A percentile compares a stretch with the other conserved stretches of the same genome.
Evolutionary conservation across 2,797 vertebrate genomes (phyloP).

Genomic region (Parotocinclus haroldoi): DNA sequence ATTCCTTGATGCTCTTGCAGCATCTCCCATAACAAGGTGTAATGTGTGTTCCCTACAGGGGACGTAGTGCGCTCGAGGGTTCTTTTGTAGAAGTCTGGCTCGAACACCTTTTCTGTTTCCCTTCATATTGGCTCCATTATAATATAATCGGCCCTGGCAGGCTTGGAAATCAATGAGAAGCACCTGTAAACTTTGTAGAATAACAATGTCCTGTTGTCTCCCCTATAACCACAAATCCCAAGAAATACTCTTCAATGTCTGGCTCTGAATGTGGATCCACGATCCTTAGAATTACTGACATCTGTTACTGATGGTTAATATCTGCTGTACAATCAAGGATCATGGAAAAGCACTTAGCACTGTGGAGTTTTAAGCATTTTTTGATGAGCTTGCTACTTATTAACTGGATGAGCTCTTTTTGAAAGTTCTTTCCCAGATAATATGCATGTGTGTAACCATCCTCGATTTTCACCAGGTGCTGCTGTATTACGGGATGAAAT

Average conservation of each 20-base stretch:
- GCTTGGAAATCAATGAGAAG: conserved; percentile 37
- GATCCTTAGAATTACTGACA: conserved; percentile 25
- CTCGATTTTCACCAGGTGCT: conserved; percentile 12
- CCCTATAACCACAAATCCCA: conserved; percentile 31
- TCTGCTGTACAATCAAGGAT: conserved; percentile 37
- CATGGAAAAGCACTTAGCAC: conserved; percentile 26
- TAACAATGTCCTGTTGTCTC: conserved; percentile 27
- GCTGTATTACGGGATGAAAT: conserved; percentile 1
- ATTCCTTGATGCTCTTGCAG: conserved; percentile 37
- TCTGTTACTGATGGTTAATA: conserved; percentile 37
- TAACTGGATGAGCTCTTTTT: conserved; percentile 39
- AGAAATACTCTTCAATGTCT: conserved; percentile 38
- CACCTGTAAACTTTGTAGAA: conserved; percentile 24
- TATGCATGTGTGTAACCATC: conserved; percentile 17
- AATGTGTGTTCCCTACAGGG: conserved; percentile 37
- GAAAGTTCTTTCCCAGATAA: conserved; percentile 15
- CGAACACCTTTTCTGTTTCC: conserved; percentile 28
- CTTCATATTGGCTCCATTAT: conserved; percentile 33
- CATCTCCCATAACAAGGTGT: conserved; percentile 40
- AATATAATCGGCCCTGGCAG: conserved; percentile 33
- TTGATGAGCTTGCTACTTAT: conserved; percentile 21
- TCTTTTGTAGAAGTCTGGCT: conserved; percentile 12
- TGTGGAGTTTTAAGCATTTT: not conserved
- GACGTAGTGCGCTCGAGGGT: conserved; percentile 25
- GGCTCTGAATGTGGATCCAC: conserved; percentile 19